Conservation (phyloP, 2,797 vertebrate species). For the Chelidonichthys spinosus region DNA sequence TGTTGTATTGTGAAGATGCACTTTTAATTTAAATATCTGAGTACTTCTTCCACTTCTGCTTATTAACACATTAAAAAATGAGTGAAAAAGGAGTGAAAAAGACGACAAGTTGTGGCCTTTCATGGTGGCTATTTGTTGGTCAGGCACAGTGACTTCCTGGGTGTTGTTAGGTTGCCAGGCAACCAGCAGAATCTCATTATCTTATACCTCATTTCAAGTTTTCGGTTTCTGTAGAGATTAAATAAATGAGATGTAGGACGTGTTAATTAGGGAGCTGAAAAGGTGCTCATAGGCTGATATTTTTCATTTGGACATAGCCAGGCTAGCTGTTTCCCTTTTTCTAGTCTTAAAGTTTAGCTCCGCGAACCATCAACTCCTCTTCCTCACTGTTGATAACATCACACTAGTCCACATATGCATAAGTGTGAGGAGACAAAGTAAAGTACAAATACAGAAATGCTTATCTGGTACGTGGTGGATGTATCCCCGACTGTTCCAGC, state of each 20-base stretch:
- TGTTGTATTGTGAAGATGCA: background rate
- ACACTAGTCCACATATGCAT: slow-evolving; percentile 23
- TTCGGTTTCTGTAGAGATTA: background rate
- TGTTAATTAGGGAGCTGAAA: background rate
- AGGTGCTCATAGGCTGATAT: background rate
- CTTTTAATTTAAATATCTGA: background rate
- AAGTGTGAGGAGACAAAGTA: slow-evolving; percentile 18
- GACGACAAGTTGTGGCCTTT: background rate
- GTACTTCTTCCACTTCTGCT: background rate
- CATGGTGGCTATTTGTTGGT: too few relatives aligned
- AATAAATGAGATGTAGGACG: background rate
- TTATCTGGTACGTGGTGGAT: slow-evolving; percentile 39
- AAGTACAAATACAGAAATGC: slow-evolving; percentile 50
- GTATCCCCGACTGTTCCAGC: slow-evolving; percentile 39
- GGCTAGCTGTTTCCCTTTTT: background rate
- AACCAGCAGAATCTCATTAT: background rate
- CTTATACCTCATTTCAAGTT: background rate
- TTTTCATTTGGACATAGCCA: background rate
- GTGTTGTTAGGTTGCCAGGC: background rate
- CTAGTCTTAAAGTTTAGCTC: background rate
- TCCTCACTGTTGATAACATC: slow-evolving; percentile 30
- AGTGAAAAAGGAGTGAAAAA: background rate
- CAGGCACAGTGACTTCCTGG: too few relatives aligned
- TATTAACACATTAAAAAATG: background rate
- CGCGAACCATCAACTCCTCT: background rate